Percentiles rank a stretch among this genome's conserved stretches.
These are phyloP conservation scores for Euura saliciscinereae DNA, from an alignment of 1,140 invertebrate species.

Conservation along the genomic window DNA sequence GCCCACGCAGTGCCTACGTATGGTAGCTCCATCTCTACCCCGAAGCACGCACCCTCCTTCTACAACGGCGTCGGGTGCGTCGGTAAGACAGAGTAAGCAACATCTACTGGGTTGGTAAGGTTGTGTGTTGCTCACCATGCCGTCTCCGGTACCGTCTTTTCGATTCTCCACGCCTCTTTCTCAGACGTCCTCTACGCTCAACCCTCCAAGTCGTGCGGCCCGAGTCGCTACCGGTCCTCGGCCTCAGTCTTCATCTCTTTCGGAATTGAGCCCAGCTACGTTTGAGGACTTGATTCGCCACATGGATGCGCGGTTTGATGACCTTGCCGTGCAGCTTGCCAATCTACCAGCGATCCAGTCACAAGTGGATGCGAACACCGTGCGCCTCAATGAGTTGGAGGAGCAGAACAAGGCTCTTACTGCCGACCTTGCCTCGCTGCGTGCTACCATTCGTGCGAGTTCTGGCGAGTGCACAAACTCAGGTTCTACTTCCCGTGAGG, in stretches of 20 bases:
- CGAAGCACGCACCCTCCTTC: too few relatives aligned
- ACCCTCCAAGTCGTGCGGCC: background rate
- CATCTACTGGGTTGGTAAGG: too few relatives aligned
- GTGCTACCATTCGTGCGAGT: background rate
- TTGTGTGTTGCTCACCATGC: too few relatives aligned
- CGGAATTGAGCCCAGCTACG: background rate
- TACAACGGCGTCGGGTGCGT: too few relatives aligned
- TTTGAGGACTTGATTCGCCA: background rate
- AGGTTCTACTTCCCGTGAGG: background rate
- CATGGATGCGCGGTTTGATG: background rate
- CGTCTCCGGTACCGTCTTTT: too few relatives aligned
- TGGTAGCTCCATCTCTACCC: too few relatives aligned
- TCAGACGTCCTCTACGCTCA: background rate
- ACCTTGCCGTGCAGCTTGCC: background rate
- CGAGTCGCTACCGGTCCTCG: background rate
- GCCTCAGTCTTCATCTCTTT: background rate
- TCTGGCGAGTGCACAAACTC: background rate
- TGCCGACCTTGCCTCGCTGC: background rate
- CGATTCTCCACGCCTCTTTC: background rate
- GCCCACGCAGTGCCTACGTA: too few relatives aligned
- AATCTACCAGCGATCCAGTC: background rate
- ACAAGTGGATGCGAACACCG: background rate
- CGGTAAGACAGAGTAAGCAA: too few relatives aligned
- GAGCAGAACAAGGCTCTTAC: background rate
- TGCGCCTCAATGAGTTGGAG: background rate